Evolutionary conservation across 2,888 invertebrate species (phyloP).

Genomic region (Volucella inanis): DNA sequence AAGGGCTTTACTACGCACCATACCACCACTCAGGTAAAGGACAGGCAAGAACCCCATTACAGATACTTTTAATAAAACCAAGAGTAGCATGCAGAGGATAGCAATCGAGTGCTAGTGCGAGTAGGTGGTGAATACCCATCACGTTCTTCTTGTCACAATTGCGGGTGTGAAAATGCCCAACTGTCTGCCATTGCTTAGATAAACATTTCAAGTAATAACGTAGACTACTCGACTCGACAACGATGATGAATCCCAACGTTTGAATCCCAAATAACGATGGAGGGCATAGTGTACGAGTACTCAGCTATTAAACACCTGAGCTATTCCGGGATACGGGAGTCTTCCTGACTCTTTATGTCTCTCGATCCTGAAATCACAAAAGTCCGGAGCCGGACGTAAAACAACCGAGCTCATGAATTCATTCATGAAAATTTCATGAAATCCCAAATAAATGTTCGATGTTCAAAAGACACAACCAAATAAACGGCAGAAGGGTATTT

Average conservation of each 20-base stretch:
- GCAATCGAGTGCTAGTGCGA: not conserved
- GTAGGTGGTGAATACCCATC: constrained; percentile 25
- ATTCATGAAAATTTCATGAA: constrained; percentile 68
- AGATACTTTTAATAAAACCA: not conserved
- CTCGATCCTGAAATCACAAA: not conserved
- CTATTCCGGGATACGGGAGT: not conserved
- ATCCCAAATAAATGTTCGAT: constrained; percentile 2
- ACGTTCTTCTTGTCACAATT: constrained; percentile 18
- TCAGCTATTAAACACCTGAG: constrained; percentile 13
- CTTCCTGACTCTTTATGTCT: not conserved
- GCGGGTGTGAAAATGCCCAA: constrained; percentile 70
- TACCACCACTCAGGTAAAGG: constrained; percentile 17
- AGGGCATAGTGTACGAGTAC: constrained; percentile 30
- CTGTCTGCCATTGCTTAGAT: constrained; percentile 66
- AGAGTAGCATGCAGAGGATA: not conserved
- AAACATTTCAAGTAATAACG: constrained; percentile 64
- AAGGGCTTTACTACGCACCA: constrained; percentile 38
- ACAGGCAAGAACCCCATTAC: not conserved
- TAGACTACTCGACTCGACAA: not conserved
- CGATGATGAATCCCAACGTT: not conserved
- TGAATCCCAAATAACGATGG: constrained; percentile 14
- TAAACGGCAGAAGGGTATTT: constrained; percentile 38
- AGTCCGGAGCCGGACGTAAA: not conserved
- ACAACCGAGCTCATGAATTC: constrained; percentile 64
- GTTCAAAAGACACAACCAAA: constrained; percentile 1